Base-by-base conservation (phyloP, 2,113 vertebrate species). In the Bambusicola thoracicus region DNA sequence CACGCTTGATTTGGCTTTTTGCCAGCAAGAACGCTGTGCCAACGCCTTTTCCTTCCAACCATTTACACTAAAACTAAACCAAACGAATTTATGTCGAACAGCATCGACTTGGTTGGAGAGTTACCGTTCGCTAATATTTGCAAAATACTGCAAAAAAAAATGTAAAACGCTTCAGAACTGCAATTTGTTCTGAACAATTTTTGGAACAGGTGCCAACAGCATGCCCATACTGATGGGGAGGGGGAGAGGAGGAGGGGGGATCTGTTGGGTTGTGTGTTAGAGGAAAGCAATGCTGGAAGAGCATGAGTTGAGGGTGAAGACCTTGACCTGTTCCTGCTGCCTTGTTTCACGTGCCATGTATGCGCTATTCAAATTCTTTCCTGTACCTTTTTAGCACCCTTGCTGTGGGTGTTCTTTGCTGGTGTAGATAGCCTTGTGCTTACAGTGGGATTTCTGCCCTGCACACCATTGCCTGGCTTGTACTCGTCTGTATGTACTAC, bases 1-100 rank as follows among this genome's bases (percentile, higher is more conserved):
- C 67, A 90, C 59, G 27, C 85, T 89, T 75, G 36, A 56, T 80
- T 92, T 80, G 81, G 49, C 65, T 95, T 95, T 93, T 74, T 63
- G 75, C 61, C 94, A 81, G 49, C 2, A 29, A 69, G 3, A 58
- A 62, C 58, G 41, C 49, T 62, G 46, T 69, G 81, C 92, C 94
- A 94, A 67, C 93, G 93, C 40, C 44, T 95, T 93, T 95, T 48
- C 43, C 59, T 62, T 79, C 49, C 87, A 75, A 25, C 46, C 66
- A 81, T 92, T 97, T 72, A 72, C 73, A 40, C 53, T 73, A 51
- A 87, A 78, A 10, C 16, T 84, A 32, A 84, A 81, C 43, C 90
- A 82, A 74, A 91, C 32, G 68, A 92, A 65, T 82, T 78, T 74
- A 63, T 87, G 79, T 88, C 92, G 46, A 81, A 92, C 80, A 76